Evolutionary conservation across 1,140 invertebrate species (phyloP).

Genomic region (Gryllus bimaculatus): DNA sequence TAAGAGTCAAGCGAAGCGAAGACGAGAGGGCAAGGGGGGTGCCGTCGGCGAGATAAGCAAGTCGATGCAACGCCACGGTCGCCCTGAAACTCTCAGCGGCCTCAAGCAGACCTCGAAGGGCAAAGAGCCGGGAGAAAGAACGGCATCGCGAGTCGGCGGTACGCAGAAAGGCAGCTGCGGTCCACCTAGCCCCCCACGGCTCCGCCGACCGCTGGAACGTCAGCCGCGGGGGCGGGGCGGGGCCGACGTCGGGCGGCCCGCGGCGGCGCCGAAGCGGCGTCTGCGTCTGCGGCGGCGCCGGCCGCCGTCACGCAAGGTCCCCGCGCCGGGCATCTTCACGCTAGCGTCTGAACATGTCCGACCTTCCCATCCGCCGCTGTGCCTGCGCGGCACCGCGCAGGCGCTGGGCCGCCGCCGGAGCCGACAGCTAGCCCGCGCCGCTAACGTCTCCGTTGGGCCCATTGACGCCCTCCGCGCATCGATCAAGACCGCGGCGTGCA

Average conservation of each 20-base stretch:
- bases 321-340: constrained; percentile 31
- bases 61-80: too few species aligned
- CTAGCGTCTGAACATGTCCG: constrained; percentile 29
- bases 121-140: too few species aligned
- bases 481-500: constrained; percentile 56
- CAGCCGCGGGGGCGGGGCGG: background rate
- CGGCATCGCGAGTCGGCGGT: too few species aligned
- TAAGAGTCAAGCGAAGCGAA: background rate
- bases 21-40: background rate
- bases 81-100: too few species aligned
- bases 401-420: constrained; percentile 41
- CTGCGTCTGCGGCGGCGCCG: constrained; percentile 11
- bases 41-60: too few species aligned
- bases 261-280: constrained; percentile 6
- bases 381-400: constrained; percentile 14
- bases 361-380: constrained; percentile 9
- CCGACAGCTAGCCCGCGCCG: constrained; percentile 3
- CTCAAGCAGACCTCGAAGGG: too few species aligned
- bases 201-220: background rate
- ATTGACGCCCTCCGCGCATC: constrained; percentile 51
- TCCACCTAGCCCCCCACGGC: too few species aligned
- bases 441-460: constrained; percentile 21
- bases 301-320: constrained; percentile 23
- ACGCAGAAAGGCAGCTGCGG: too few species aligned
- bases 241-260: background rate